Evolutionary conservation across 2,888 invertebrate genomes (phyloP), one percentile per base, ranked within the genome.

Genomic region (Reticulitermes lucifugus): DNA sequence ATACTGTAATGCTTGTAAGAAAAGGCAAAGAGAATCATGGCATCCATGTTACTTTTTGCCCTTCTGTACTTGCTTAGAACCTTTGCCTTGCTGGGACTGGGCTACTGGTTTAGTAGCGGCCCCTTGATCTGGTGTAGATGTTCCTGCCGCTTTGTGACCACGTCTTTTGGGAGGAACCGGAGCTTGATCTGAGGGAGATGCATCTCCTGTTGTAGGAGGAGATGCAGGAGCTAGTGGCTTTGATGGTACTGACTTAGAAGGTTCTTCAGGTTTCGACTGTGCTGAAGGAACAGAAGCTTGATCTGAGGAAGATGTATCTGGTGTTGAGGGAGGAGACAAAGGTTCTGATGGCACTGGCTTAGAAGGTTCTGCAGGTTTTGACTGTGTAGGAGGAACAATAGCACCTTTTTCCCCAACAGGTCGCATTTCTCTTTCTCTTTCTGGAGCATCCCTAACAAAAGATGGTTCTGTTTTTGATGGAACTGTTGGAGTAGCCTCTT

Each of bases 161-260:
- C 65, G 25, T 60, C 84, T 59, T 43, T 84, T 84, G 18, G 84
- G 84, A 43, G 84, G 84, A 21, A 84, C 46, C 14, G 81, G 81
- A 14, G 81, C 81, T n/a, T 81, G 81, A 41, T 77, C 77, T 25
- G 81, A 25, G 5, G 80, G 35, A n/a, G 81, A 22, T 43, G 43
- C 65, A n/a, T 81, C 81, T 51, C 22, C 35, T n/a, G 80, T 41
- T 65, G 65, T 25, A 22, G 81, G 81, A 70, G 81, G n/a, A 65
- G 81, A 41, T 7, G 21, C 60, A 59, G 59, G 35, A 35, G 22
- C 60, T 22, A 60, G 18, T 73, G 73, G 41, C 41, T 41, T 41
- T 73, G 73, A 41, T 29, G 73, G 41, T 73, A 18, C 21, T 21
- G 77, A 18, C 41, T 77, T 77, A 22, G 77, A n/a, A 51, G 77